Evolutionary conservation across 2,113 vertebrate species (phyloP).

Genomic region (Geococcyx californianus): DNA sequence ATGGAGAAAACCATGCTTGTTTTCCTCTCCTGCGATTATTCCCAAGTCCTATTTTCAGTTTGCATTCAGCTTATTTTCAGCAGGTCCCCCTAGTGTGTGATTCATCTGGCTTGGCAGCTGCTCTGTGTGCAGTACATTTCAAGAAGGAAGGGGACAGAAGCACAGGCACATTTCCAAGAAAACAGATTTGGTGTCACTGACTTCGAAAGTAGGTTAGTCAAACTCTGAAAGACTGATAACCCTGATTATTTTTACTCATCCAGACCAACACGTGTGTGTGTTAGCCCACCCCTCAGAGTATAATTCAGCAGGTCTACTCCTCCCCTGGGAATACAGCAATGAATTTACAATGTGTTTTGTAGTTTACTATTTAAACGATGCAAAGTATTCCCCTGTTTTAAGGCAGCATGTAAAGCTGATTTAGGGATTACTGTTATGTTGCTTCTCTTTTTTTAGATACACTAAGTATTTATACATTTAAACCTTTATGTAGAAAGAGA

Average conservation of each 20-base stretch:
- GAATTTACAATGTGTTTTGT: not conserved
- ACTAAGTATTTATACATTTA: slow-evolving; percentile 43
- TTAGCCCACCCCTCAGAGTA: not conserved
- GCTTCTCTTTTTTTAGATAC: slow-evolving; percentile 41
- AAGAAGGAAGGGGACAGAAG: slow-evolving; percentile 43
- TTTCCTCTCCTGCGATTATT: not conserved
- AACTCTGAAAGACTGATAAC: not conserved
- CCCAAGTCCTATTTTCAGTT: not conserved
- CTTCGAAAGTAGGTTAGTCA: slow-evolving; percentile 20
- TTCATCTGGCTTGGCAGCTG: slow-evolving; percentile 41
- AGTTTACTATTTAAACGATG: not conserved
- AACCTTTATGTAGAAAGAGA: slow-evolving; percentile 4
- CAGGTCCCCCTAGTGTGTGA: not conserved
- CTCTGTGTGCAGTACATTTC: not conserved
- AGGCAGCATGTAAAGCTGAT: slow-evolving; percentile 36
- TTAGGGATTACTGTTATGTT: slow-evolving; percentile 45
- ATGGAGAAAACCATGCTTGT: not conserved
- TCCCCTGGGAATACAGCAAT: not conserved
- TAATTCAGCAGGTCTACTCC: not conserved
- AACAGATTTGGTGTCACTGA: slow-evolving; percentile 44
- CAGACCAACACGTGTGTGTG: not conserved
- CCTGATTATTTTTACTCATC: not conserved
- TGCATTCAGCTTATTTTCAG: slow-evolving; percentile 34
- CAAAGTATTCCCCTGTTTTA: not conserved
- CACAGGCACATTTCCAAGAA: slow-evolving; percentile 53